These are phyloP conservation scores for Brachylomia viminalis DNA, from an alignment of 2,888 invertebrate species.

Conservation along the genomic window DNA sequence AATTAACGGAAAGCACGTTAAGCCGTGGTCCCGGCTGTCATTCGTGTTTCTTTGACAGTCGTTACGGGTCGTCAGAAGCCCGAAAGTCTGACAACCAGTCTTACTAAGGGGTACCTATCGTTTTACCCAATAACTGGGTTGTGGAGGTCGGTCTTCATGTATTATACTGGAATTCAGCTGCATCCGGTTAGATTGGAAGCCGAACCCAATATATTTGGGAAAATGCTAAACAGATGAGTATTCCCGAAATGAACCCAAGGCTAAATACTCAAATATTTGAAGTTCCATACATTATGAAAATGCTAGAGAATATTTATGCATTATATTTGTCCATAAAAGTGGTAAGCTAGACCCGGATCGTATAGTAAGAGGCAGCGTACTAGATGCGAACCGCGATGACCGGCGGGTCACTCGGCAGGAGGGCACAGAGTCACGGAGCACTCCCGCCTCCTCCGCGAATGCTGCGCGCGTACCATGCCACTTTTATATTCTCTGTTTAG, in stretches of 20 bases:
- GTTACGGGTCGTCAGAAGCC: too few relatives aligned
- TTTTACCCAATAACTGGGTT: too few relatives aligned
- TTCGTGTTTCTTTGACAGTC: too few relatives aligned
- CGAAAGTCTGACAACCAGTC: too few relatives aligned
- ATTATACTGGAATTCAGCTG: too few relatives aligned
- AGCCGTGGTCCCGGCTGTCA: too few relatives aligned
- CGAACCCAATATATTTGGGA: too few relatives aligned
- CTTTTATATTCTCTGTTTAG: slow-evolving; percentile 74
- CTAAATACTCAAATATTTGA: not conserved
- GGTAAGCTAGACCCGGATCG: slow-evolving; percentile 65
- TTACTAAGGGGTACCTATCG: too few relatives aligned
- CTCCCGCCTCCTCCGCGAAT: slow-evolving; percentile 72
- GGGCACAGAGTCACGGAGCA: slow-evolving; percentile 71
- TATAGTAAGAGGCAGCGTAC: slow-evolving; percentile 71
- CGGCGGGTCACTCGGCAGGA: slow-evolving; percentile 77
- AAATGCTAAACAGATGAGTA: too few relatives aligned
- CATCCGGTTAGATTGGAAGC: too few relatives aligned
- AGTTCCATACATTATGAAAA: slow-evolving; percentile 9
- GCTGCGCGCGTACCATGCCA: slow-evolving; percentile 70
- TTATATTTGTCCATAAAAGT: slow-evolving; percentile 62
- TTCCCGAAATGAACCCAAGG: not conserved
- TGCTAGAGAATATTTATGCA: slow-evolving; percentile 17
- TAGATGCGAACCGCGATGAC: slow-evolving; percentile 80
- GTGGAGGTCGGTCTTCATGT: too few relatives aligned
- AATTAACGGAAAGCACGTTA: too few relatives aligned